A percentile compares a stretch with the other conserved stretches of the same genome.
Evolutionary conservation across 1,140 invertebrate genomes (phyloP).

Genomic region (Rhizoglyphus robini): DNA sequence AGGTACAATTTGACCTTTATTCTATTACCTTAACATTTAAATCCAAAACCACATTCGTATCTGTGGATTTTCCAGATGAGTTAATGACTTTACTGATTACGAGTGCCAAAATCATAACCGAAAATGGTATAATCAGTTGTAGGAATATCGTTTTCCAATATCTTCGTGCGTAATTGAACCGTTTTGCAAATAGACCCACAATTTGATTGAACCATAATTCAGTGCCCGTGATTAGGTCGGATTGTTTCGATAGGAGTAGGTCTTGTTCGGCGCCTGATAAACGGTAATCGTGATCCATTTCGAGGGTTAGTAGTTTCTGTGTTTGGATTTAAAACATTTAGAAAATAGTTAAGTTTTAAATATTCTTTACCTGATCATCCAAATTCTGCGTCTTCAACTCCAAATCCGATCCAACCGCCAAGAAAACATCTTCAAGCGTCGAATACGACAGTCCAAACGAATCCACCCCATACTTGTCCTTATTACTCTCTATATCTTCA

Average conservation of each 20-base stretch:
- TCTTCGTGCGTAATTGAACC: slow-evolving; percentile 25
- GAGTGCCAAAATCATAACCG: background rate
- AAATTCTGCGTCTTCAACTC: background rate
- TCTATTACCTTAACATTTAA: background rate
- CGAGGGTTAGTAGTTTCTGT: background rate
- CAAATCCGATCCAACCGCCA: slow-evolving; percentile 37
- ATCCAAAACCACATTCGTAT: background rate
- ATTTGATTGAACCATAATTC: slow-evolving; percentile 14
- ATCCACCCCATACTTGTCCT: slow-evolving; percentile 46
- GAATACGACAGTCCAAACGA: slow-evolving; percentile 64
- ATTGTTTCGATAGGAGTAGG: background rate
- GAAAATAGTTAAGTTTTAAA: background rate
- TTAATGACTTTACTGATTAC: background rate
- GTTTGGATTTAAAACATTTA: background rate
- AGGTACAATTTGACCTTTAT: too few species aligned
- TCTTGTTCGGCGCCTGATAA: background rate
- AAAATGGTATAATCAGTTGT: slow-evolving; percentile 23
- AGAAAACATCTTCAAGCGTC: slow-evolving; percentile 71
- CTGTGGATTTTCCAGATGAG: background rate
- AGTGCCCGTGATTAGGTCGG: background rate
- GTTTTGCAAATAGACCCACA: slow-evolving; percentile 23
- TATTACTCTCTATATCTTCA: slow-evolving; percentile 44
- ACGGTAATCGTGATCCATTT: background rate
- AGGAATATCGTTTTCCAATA: slow-evolving; percentile 20
- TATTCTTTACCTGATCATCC: background rate